Evolutionary conservation across 2,113 vertebrate species (phyloP).

Genomic region (Psilopsiagon aymara): DNA sequence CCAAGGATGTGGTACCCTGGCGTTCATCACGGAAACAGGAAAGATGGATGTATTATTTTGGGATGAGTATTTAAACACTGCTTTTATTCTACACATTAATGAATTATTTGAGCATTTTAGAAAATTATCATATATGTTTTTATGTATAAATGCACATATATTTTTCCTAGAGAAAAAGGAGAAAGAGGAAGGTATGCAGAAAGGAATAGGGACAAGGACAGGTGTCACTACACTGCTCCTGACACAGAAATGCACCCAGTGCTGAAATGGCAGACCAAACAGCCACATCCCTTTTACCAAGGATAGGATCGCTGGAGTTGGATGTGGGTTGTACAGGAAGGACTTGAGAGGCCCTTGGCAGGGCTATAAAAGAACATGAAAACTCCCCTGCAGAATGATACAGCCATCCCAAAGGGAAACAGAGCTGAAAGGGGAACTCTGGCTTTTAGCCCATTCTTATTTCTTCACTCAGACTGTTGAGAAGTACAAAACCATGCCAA

Average conservation of each 20-base stretch:
- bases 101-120: not conserved
- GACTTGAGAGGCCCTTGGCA: not conserved
- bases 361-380: not conserved
- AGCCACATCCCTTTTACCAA: not conserved
- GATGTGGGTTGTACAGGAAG: not conserved
- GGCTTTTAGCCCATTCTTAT: not conserved
- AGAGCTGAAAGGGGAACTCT: not conserved
- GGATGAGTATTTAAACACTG: not conserved
- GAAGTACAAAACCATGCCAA: not conserved
- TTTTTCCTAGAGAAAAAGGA: not conserved
- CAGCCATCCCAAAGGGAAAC: not conserved
- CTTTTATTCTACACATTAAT: not conserved
- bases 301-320: not conserved
- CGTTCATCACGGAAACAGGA: not conserved
- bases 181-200: accelerated
- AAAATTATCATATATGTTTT: no score
- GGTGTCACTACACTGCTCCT: not conserved
- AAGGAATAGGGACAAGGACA: not conserved
- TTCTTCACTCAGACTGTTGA: not conserved
- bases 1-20: no score
- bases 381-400: not conserved
- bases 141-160: not conserved
- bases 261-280: not conserved
- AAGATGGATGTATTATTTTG: not conserved
- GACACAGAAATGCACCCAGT: not conserved